Evolutionary conservation across 2,113 vertebrate genomes (phyloP), one percentile per base, ranked within the genome.

Genomic region (Egretta garzetta): DNA sequence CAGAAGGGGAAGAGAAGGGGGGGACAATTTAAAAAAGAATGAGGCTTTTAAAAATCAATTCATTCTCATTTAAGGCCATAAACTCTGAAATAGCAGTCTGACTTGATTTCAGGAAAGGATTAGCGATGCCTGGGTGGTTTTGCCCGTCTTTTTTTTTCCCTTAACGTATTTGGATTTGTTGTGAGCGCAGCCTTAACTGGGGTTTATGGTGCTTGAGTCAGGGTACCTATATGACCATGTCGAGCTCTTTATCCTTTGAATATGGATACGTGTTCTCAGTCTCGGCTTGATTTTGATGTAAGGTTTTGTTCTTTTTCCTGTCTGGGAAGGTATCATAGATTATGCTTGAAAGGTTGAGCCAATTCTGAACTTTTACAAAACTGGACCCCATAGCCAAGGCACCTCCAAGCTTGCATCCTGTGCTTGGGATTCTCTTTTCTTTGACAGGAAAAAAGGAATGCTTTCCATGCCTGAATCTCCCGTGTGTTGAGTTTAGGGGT

Each of bases 41-140:
- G n/a, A 76, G 27, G 63, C 32, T 93, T 87, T 94, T 63, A 79
- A 90, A 84, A 91, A 81, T 59, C 56, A 89, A 35, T 94, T 95
- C 33, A 33, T 90, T 93, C 53, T 91, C 71, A 75, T 95, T 87
- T 82, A 73, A 87, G 80, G 62, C 66, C 77, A 85, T 64, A 94
- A 94, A 85, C 70, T 75, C 62, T 76, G 28, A 96, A 95, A 91
- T 26, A 81, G n/a, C 43, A 45, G 8, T 58, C 33, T 89, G 83
- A 75, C 35, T 91, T 68, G 18, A 91, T 90, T 95, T 93, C 77
- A 90, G 56, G 56, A 90, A 39, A 85, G 74, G 82, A 70, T 82
- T 90, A 66, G 86, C 26, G 2, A 83, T 70, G 58, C 49, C 87
- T 86, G 62, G 21, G 53, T 91, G 53, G 63, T 39, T 95, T 92